phyloP scores from a whole-genome alignment of 2,888 invertebrate genomes.

The Apamea sordens region DNA sequence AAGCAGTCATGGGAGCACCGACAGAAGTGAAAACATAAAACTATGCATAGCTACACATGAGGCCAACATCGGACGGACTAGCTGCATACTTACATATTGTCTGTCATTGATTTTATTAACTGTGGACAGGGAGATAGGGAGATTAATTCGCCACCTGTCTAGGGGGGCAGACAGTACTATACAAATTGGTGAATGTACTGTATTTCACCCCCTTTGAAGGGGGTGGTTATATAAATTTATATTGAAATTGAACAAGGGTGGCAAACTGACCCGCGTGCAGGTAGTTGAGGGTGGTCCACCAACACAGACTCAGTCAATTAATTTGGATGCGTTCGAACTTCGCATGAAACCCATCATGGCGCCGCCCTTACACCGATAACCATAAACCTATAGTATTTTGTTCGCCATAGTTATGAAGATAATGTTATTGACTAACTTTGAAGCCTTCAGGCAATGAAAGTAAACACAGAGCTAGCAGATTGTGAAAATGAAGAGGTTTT shows the following conservation, averaged over 20 bases:
- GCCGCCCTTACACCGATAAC: neutral
- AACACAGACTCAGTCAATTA: neutral
- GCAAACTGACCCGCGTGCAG: neutral
- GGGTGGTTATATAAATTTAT: neutral
- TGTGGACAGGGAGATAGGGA: too few relatives aligned
- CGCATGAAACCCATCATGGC: neutral
- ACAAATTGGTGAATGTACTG: neutral
- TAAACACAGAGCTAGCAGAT: neutral
- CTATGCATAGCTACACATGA: too few relatives aligned
- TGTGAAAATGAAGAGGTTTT: neutral
- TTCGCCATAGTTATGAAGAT: neutral
- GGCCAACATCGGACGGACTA: too few relatives aligned
- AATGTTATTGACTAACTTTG: too few relatives aligned
- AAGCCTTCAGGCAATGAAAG: neutral
- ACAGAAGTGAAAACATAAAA: too few relatives aligned
- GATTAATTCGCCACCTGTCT: too few relatives aligned
- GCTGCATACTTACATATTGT: too few relatives aligned
- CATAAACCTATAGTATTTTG: neutral
- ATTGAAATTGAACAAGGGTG: neutral
- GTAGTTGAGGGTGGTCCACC: neutral
- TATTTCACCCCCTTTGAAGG: neutral
- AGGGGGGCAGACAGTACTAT: too few relatives aligned
- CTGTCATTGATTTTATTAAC: too few relatives aligned
- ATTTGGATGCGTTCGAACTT: neutral
- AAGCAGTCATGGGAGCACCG: too few relatives aligned